Base-by-base conservation (phyloP, 2,113 vertebrate species). In the Perognathus longimembris region DNA sequence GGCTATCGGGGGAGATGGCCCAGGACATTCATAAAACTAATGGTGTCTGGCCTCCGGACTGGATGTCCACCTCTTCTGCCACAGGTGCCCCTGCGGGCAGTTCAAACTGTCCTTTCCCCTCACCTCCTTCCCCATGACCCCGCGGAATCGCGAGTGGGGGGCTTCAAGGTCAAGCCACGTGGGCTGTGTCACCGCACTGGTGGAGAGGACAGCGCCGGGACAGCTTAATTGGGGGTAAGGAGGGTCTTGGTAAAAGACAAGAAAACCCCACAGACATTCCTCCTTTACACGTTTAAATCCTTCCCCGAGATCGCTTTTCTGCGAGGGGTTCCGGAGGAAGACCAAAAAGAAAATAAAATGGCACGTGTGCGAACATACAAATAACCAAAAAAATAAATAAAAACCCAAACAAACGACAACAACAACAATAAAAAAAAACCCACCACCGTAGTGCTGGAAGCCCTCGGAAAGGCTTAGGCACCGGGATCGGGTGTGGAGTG, bases 301-400 rank as follows among this genome's bases (percentile, higher is more conserved):
- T 82, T 76, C 50, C 50, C 54, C 42, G 38, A 82, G 93, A 57
- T 85, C 66, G 61, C 85, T 82, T 81, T 86, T 50, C 81, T 14
- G 90, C 50, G 28, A 34, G 59, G 14, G 18, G 74, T 38, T 79
- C 36, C 83, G 36, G n/a, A 86, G 70, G 36, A 75, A 96, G 89
- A 75, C 77, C n/a, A 71, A 45, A 40, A 76, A 40, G 77, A 78
- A 67, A 89, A 90, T 66, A 90, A 88, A 82, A 94, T 67, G 0
- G 88, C 90, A 90, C 79, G 67, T 92, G 67, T 90, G 94, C 93
- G 73, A 86, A 80, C 94, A 86, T 80, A 93, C 90, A 92, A 95
- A 88, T 18, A n/a, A 88, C 76, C 57, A 59, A 74, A 38, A 50
- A 42, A 63, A 40, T 81, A 87, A 9, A 54, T 54, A 54, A 54